phyloP scores from a whole-genome alignment of 1,140 invertebrate genomes.

The Drosophila pandora region DNA sequence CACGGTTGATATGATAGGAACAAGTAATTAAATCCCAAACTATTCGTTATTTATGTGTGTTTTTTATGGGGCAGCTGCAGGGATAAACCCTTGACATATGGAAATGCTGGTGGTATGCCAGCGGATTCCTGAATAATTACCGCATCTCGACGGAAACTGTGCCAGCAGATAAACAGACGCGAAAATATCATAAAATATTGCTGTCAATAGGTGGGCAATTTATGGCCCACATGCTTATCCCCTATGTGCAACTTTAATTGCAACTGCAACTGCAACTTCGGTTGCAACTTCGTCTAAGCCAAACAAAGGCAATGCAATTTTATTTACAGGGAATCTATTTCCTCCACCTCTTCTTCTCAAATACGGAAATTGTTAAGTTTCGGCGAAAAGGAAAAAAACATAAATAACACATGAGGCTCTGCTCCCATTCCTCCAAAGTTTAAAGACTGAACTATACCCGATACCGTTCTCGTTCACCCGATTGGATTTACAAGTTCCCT shows the following conservation, averaged over 20 bases:
- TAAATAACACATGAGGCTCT: conserved; percentile 14
- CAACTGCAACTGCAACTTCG: conserved; percentile 46
- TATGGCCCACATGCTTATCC: conserved; percentile 53
- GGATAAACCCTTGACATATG: not conserved
- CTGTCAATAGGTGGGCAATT: conserved; percentile 62
- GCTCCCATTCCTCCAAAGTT: conserved; percentile 14
- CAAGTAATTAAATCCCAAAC: conserved; percentile 32
- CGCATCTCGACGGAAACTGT: conserved; percentile 34
- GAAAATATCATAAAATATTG: conserved; percentile 51
- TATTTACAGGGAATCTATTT: conserved; percentile 54
- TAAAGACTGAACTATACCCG: not conserved
- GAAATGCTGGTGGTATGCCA: conserved; percentile 1
- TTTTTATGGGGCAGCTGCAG: conserved; percentile 9
- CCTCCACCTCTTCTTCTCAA: conserved; percentile 15
- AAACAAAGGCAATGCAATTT: conserved; percentile 48
- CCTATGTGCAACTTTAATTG: conserved; percentile 30
- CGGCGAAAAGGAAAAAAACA: conserved; percentile 45
- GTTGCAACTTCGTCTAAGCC: conserved; percentile 59
- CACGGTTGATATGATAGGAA: conserved; percentile 21
- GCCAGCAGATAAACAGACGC: conserved; percentile 40
- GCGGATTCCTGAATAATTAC: conserved; percentile 7
- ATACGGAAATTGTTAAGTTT: conserved; percentile 77
- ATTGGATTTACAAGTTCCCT: conserved; percentile 67
- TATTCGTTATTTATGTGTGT: conserved; percentile 10
- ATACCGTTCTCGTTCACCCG: not conserved